Evolutionary conservation across 2,113 vertebrate genomes (phyloP).

Genomic region (Phoenicopterus ruber): DNA sequence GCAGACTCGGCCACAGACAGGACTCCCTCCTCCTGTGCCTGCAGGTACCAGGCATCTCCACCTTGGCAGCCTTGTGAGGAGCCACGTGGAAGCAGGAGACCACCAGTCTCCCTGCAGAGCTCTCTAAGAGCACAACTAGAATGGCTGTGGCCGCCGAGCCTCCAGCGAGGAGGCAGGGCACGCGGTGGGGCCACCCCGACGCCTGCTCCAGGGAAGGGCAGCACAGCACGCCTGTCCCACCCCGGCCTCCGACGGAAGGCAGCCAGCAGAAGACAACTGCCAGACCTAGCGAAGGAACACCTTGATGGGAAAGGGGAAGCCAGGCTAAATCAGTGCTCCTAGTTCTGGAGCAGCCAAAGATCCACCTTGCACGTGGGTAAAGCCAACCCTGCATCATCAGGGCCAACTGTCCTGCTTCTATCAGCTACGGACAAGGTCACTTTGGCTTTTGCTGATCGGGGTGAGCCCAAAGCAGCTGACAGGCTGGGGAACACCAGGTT

Average conservation of each 20-base stretch:
- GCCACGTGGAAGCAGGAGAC: background rate
- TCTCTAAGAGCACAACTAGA: background rate
- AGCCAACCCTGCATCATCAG: background rate
- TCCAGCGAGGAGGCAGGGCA: background rate
- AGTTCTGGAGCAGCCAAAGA: background rate
- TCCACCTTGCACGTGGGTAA: background rate
- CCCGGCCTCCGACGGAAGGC: rapidly evolving
- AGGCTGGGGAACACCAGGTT: background rate
- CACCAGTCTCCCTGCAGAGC: background rate
- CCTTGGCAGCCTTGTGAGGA: background rate
- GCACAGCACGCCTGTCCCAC: background rate
- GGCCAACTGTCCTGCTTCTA: background rate
- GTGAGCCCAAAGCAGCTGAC: background rate
- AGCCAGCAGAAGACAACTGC: background rate
- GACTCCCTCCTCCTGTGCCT: background rate
- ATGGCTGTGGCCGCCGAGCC: background rate
- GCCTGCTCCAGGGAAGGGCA: background rate
- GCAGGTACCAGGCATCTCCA: background rate
- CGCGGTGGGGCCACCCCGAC: too few species aligned
- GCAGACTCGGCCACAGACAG: background rate
- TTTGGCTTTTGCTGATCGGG: background rate
- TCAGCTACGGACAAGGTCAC: background rate
- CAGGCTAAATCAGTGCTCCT: background rate
- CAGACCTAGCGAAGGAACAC: background rate
- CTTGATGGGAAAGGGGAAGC: background rate